phyloP scores from a whole-genome alignment of 2,113 vertebrate genomes.

The Mesitornis unicolor region DNA sequence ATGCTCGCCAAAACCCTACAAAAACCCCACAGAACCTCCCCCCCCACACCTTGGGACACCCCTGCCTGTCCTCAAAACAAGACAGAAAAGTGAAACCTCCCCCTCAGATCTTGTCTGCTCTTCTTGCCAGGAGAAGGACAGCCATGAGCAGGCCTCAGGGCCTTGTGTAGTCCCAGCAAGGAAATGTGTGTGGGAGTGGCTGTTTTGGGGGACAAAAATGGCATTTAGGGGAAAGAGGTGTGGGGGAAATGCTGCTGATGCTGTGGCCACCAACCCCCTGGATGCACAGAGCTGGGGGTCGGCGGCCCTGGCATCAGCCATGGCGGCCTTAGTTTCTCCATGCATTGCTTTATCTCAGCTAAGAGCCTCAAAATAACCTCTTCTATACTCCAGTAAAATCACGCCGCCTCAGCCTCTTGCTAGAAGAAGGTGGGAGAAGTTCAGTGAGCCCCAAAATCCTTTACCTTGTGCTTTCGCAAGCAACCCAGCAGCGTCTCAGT shows the following conservation, averaged over 20 bases:
- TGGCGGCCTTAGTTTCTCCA: background rate
- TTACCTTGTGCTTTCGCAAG: background rate
- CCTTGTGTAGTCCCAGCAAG: fast-evolving
- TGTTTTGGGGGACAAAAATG: fast-evolving
- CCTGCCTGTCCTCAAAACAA: background rate
- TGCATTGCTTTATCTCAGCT: background rate
- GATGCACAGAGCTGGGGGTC: fast-evolving
- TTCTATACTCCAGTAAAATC: background rate
- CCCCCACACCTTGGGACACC: background rate
- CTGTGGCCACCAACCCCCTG: no score
- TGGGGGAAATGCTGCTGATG: fast-evolving
- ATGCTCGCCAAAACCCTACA: background rate
- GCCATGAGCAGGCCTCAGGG: background rate
- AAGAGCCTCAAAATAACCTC: background rate
- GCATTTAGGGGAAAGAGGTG: background rate
- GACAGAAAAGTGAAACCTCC: background rate
- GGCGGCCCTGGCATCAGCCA: fast-evolving
- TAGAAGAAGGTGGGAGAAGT: background rate
- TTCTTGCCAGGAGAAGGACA: background rate
- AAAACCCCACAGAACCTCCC: background rate
- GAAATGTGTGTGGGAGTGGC: fast-evolving
- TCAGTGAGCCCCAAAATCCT: background rate
- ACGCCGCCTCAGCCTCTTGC: fast-evolving
- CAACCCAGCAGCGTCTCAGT: background rate
- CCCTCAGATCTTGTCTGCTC: background rate